Evolutionary conservation across 1,140 invertebrate genomes (phyloP), one percentile per base, ranked within the genome.

Genomic region (Drosophila mojavensis): DNA sequence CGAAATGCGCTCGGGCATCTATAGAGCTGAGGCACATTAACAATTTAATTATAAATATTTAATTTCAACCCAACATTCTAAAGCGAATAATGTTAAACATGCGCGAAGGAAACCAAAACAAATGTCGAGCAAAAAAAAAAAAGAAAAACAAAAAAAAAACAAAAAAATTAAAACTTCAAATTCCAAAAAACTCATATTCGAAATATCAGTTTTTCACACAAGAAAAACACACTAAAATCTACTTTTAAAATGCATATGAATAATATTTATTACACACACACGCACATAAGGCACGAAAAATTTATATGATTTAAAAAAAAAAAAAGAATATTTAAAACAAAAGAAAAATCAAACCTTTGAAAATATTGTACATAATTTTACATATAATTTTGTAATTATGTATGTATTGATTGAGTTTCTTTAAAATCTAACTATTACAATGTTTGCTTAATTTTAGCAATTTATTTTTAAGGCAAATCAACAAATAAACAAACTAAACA

Each of bases 341-440:
- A 15, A n/a, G 43, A n/a, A 68, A 24, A n/a, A 67, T 17, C 62
- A 28, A 48, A 36, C 41, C 60, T 15, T 76, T 69, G 51, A 53
- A 76, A 48, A 79, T 51, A 77, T 30, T 86, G 83, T 89, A 88
- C 69, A 89, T 83, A 76, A 80, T 39, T 84, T 83, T 77, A 78
- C 69, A 89, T 89, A 83, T 88, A 83, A 83, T 88, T 88, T 89
- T 86, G 84, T 86, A 86, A 88, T 80, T 88, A 88, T 83, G 65
- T 82, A 88, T 77, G 65, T 86, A 88, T 79, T 69, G 62, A 82
- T 79, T 88, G 63, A 56, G 76, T 88, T 86, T 79, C 55, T 69
- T 68, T 61, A 60, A 79, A 81, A 53, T 64, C 67, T 43, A 64
- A 70, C 47, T 70, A 72, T 68, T 88, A 86, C 74, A 79, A 79